Evolutionary conservation across 2,888 invertebrate species (phyloP), one percentile per base, ranked within the genome.

Genomic region (Drosophila neutralis): DNA sequence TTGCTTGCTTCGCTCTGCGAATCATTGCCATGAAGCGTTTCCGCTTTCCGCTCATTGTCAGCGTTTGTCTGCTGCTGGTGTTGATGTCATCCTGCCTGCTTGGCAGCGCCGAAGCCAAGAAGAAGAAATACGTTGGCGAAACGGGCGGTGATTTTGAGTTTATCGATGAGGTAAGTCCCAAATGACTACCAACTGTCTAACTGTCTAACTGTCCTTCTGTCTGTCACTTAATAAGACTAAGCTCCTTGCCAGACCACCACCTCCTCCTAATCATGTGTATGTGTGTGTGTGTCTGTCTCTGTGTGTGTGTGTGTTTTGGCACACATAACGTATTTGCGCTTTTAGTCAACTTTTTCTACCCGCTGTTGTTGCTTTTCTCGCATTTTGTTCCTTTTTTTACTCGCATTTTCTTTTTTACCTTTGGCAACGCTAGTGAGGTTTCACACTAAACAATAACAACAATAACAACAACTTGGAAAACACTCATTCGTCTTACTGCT

Each of bases 141-240:
- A 96, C 96, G 91, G 96, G 96, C 72, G 91, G 92, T 78, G 96
- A 96, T 93, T 96, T 96, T 92, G 96, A 96, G 92, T 96, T 96
- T 92, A 96, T 96, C 91, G 96, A 96, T 93, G 96, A 96, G 95
- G 96, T 96, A 94, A 94, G 92, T 88, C 73, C 62, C 73, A 72
- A 70, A 70, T 71, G 69, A 59, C 59, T 66, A 33, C 67, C 60
- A 61, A 56, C 73, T 78, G 68, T 64, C 66, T 59, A 63, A 36
- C 62, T 49, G 65, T 66, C 59, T 60, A 49, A 31, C 68, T 65
- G 64, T 40, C 57, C 51, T 64, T 69, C 51, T 63, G 52, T 18
- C 60, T 84, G 80, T 72, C 82, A 69, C 74, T 73, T 83, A 87
- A 85, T 79, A 69, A 77, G 73, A 61, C 76, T 79, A 87, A 89